Evolutionary conservation across 2,113 vertebrate species (phyloP).

Genomic region (Maccullochella peelii): DNA sequence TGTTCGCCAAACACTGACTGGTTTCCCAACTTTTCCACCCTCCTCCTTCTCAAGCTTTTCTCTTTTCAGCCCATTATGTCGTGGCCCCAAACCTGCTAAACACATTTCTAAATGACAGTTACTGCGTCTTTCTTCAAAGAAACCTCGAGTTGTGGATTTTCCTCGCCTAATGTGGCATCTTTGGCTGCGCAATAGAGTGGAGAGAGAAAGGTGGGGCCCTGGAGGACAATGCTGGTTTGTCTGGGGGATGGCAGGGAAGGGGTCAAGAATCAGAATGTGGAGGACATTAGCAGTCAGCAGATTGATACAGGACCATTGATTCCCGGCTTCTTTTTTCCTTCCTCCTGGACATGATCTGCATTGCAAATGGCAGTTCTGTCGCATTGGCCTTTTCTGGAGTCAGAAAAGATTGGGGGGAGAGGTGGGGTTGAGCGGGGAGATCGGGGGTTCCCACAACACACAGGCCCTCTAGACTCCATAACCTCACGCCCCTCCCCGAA

Average conservation of each 20-base stretch:
- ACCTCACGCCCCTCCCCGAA: constrained; percentile 61
- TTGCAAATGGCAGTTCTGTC: constrained; percentile 84
- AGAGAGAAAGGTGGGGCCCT: constrained; percentile 71
- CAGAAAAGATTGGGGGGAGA: constrained; percentile 70
- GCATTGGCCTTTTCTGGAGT: constrained; percentile 82
- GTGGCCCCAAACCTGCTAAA: constrained; percentile 81
- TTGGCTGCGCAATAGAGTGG: constrained; percentile 68
- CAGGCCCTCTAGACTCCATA: constrained; percentile 72
- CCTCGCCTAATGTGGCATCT: constrained; percentile 84
- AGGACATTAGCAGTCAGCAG: constrained; percentile 88
- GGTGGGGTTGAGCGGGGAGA: constrained; percentile 41
- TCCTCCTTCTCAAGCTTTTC: constrained; percentile 52
- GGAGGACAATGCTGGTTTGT: constrained; percentile 82
- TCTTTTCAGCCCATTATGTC: constrained; percentile 79
- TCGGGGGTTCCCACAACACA: constrained; percentile 85
- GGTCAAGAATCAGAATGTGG: constrained; percentile 89
- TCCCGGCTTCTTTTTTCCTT: constrained; percentile 74
- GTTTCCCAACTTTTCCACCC: constrained; percentile 51
- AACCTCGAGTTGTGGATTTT: constrained; percentile 82
- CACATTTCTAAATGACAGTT: constrained; percentile 85
- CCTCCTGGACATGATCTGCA: constrained; percentile 85
- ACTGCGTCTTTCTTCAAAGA: constrained; percentile 78
- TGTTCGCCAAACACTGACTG: constrained; percentile 74
- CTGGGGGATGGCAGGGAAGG: constrained; percentile 78
- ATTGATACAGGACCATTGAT: constrained; percentile 89